A percentile compares a stretch with the other conserved stretches of the same genome.
These are phyloP conservation scores for Platyura marginata DNA, from an alignment of 1,140 invertebrate species.

Conservation along the genomic window DNA sequence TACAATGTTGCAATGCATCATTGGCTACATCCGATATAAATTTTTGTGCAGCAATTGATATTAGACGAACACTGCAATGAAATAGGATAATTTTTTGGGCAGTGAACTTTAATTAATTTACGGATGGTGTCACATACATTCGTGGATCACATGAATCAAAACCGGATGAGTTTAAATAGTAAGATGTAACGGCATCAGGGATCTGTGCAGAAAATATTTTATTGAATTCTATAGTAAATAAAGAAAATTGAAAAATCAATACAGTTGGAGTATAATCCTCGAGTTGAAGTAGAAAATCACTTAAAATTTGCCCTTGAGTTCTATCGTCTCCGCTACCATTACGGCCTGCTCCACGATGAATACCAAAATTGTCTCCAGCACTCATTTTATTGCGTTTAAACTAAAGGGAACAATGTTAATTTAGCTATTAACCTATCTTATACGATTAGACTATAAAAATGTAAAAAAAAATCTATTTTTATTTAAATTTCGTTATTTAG, in stretches of 20 bases:
- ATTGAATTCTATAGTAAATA: no score
- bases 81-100: not conserved
- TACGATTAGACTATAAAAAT: no score
- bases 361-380: conserved; percentile 6
- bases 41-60: conserved; percentile 92
- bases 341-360: not conserved
- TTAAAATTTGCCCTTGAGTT: conserved; percentile 23
- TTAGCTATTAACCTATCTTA: no score
- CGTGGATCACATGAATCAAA: conserved; percentile 82
- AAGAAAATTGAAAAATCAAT: no score
- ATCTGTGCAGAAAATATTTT: conserved; percentile 30
- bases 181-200: conserved; percentile 76
- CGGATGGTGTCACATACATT: no score
- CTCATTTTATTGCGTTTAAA: no score
- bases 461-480: no score
- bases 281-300: conserved; percentile 43
- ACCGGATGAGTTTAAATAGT: conserved; percentile 74
- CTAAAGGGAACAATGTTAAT: no score
- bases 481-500: no score
- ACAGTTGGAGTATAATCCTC: conserved; percentile 88
- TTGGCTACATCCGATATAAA: conserved; percentile 95
- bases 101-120: no score
- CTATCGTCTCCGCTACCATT: no score
- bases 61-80: conserved; percentile 55
- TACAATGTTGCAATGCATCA: conserved; percentile 91